Evolutionary conservation across 2,113 vertebrate species (phyloP).

Genomic region (Vulpes vulpes): DNA sequence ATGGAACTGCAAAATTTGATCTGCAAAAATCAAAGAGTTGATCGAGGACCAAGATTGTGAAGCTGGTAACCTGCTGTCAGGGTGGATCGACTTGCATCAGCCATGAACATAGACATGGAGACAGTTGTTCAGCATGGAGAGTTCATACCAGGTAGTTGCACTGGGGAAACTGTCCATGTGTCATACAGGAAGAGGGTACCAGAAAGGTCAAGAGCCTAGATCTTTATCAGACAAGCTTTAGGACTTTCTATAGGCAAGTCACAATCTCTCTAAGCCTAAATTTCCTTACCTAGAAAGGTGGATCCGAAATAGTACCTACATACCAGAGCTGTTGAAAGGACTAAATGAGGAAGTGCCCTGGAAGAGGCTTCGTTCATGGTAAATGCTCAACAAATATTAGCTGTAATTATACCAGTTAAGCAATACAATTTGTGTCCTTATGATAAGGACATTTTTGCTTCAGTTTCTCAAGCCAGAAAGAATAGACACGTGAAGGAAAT

Average conservation of each 20-base stretch:
- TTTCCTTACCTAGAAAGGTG: constrained; percentile 16
- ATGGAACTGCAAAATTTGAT: background rate
- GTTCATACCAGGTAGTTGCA: background rate
- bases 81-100: background rate
- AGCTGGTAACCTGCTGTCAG: background rate
- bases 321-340: background rate
- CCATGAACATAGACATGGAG: background rate
- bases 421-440: background rate
- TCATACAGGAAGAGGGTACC: background rate
- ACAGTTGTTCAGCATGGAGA: background rate
- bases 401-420: background rate
- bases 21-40: background rate
- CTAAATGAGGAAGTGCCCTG: background rate
- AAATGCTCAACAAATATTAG: constrained; percentile 3
- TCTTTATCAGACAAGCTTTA: background rate
- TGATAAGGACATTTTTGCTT: constrained; percentile 6
- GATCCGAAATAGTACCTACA: constrained; percentile 27
- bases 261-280: background rate
- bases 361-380: background rate
- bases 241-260: background rate
- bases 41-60: background rate
- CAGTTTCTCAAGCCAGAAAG: constrained; percentile 31
- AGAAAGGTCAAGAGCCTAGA: background rate
- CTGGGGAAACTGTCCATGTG: background rate
- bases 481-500: background rate